Evolutionary conservation across 1,140 invertebrate genomes (phyloP), one percentile per base, ranked within the genome.

Genomic region (Grapholita molesta): DNA sequence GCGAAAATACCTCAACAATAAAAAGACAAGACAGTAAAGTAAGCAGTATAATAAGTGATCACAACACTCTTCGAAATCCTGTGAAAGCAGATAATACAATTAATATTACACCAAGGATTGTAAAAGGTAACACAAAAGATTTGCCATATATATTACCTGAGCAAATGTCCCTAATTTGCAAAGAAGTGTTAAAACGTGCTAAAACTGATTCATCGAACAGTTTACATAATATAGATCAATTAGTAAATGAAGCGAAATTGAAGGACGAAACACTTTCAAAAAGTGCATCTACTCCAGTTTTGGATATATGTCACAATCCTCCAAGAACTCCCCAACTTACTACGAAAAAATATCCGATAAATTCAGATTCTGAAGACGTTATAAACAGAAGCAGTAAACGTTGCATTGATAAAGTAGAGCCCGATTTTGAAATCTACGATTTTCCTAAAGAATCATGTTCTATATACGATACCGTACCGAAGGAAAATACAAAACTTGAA

Each of bases 101-200:
- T 7, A 61, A 61, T 30, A 18, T 61, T n/a, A 30, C 28, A 15
- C 55, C 55, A 28, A 61, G 55, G 24, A 61, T 61, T 28, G 30
- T 61, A 0, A 61, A 61, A 30, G 55, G 28, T 61, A 12, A 3
- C 11, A 15, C 28, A 8, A 61, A 61, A 28, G 55, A 61, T 30
- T 28, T 61, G 24, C 55, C 55, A 15, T 15, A 28, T 30, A 61
- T 61, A 12, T 30, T 30, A 61, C 55, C 55, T 0, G 55, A 61
- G 30, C 55, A 61, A 28, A 61, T 61, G 55, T 30, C 55, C 0
- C 5, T 28, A 32, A 61, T 61, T 28, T 61, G 55, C 7, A 61
- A 61, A 61, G 55, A 61, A 61, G 55, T 61, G 0, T 61, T 61
- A 61, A 61, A 28, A 61, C 24, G 55, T 15, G 21, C 55, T 8